Evolutionary conservation across 1,140 invertebrate species (phyloP), one percentile per base, ranked within the genome.

Genomic region (Monomorium pharaonis): DNA sequence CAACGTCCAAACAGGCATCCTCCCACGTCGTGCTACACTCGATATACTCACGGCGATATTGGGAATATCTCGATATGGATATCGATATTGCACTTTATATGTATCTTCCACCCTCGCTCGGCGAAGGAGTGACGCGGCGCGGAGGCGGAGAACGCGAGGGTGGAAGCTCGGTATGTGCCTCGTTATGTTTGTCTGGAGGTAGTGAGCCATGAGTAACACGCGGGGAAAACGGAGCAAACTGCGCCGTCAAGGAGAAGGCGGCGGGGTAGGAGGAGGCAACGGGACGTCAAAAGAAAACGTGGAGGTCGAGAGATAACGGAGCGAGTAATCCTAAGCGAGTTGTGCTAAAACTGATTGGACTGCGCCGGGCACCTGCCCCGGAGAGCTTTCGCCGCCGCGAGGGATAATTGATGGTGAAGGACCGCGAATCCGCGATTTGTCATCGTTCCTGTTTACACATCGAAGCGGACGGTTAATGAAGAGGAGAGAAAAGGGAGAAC

Each of bases 41-140:
- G 75, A 88, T 89, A 87, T 63, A 84, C 44, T 69, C 51, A 49
- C 49, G 78, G 74, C 58, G 58, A 67, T 84, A 85, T 75, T 81
- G 49, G 42, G 49, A 83, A 72, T 86, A 81, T 86, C 65, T 69
- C 83, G 84, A 88, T 86, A 89, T 80, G 72, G 89, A 90, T 90
- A 88, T 88, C 77, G 75, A 74, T 87, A 85, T 84, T 63, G 86
- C 74, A 47, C 76, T 56, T 89, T 88, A 78, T 47, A 74, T 83
- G 70, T 87, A 85, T 60, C 44, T 86, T 74, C n/a, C 14, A 12
- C 37, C 24, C 44, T 10, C 18, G 30, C 24, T 27, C 14, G 21
- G 42, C 62, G 42, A 78, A 42, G 42, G 83, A 33, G 78, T 30
- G 51, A 44, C 14, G 30, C 16, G 10, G 74, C 49, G 9, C 10